phyloP scores from a whole-genome alignment of 2,113 vertebrate species.

The Entelurus aequoreus region DNA sequence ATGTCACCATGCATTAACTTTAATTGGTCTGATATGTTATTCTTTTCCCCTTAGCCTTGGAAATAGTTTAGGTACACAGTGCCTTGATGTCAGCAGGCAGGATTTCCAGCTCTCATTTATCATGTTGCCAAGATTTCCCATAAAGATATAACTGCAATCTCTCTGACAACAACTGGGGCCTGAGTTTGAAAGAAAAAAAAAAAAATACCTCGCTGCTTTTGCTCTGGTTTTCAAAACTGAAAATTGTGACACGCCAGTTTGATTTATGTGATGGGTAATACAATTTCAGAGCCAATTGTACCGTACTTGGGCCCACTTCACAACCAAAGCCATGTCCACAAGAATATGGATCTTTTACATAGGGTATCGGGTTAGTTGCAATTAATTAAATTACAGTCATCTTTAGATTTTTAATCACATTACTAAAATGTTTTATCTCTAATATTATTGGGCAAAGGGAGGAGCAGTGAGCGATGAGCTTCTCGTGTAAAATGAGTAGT shows the following conservation, averaged over 20 bases:
- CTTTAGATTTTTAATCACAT: too few species aligned
- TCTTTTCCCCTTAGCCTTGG: conserved; percentile 59
- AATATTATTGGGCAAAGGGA: too few species aligned
- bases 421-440: too few species aligned
- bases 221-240: conserved; percentile 30
- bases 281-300: conserved; percentile 23
- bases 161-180: conserved; percentile 48
- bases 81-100: conserved; percentile 56
- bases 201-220: conserved; percentile 33
- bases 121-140: conserved; percentile 51
- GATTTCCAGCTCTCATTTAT: conserved; percentile 52
- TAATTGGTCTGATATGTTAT: conserved; percentile 72
- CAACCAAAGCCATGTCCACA: too few species aligned
- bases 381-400: too few species aligned
- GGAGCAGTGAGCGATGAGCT: too few species aligned
- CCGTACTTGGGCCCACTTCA: conserved; percentile 7
- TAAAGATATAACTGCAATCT: conserved; percentile 54
- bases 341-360: too few species aligned
- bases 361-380: too few species aligned
- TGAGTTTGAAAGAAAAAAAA: conserved; percentile 31
- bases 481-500: too few species aligned
- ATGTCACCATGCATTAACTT: conserved; percentile 70
- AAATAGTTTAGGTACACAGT: conserved; percentile 60
- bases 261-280: conserved; percentile 20
- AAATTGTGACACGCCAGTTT: conserved; percentile 26